Evolutionary conservation across 2,113 vertebrate species (phyloP), one percentile per base, ranked within the genome.

Genomic region (Pollachius pollachius): DNA sequence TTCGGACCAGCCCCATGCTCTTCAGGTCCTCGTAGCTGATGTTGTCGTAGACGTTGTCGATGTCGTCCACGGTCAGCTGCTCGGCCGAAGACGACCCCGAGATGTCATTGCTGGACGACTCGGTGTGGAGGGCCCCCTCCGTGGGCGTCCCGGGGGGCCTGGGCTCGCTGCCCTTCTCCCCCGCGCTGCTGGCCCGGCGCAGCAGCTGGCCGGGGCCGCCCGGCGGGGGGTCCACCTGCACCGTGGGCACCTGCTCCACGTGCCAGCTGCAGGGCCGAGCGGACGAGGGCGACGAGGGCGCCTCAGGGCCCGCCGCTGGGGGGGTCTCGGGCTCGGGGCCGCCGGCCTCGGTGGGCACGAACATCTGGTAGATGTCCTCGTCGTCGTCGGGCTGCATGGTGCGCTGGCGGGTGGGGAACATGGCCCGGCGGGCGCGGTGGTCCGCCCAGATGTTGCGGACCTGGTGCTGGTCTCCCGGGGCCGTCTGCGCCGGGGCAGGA

Each of bases 11-110:
- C 60, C 95, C 95, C 95, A 98, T 96, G 59, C 91, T 90, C 81
- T 97, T 98, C n/a, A 98, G 88, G 86, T 98, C 97, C 80, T 99
- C 95, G 0, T 94, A 97, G 86, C 95, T 98, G 76, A 99, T 97
- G 73, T 99, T 99, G 75, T 99, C 97, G 75, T 99, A 99, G 62
- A 99, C 94, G 11, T 97, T 96, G 74, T 98, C 95, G 56, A 97
- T 91, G n/a, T 97, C 95, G 21, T 98, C 95, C 0, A 95, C 72
- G 0, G 94, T 95, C 73, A 99, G 71, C 84, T 98, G 95, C 67
- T 96, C 89, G 0, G 94, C 93, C 5, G 94, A 96, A 3, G 95
- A 94, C 17, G 92, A 93, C 11, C 62, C 90, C 16, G 94, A 91
- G 2, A 88, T 82, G 27, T 92, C 81, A 5, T 91, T 93, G 81